These are phyloP conservation scores for Alligator sinensis DNA, from an alignment of 2,113 vertebrate genomes.

Conservation along the genomic window DNA sequence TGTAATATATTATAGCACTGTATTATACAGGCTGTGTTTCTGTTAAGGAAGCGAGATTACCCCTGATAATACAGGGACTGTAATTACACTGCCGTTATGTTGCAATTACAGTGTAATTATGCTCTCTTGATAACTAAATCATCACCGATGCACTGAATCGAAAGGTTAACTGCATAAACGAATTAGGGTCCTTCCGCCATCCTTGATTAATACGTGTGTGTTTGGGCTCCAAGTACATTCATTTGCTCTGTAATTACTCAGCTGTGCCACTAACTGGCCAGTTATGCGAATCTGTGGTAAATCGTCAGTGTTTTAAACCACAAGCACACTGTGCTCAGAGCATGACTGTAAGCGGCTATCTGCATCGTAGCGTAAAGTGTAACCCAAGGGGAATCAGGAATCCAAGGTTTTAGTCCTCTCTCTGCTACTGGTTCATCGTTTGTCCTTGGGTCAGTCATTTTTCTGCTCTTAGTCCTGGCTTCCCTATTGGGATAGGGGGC, in stretches of 20 bases:
- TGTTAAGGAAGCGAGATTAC: background rate
- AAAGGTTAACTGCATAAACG: conserved; percentile 39
- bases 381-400: background rate
- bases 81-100: background rate
- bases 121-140: conserved; percentile 62
- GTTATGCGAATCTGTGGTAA: background rate
- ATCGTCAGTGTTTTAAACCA: background rate
- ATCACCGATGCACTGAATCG: conserved; percentile 53
- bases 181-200: conserved; percentile 54
- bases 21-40: background rate
- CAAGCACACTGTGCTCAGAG: background rate
- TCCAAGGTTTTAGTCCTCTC: fast-evolving
- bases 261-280: conserved; percentile 38
- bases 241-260: conserved; percentile 39
- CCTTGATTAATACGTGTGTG: background rate
- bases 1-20: background rate
- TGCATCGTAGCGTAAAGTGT: background rate
- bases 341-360: background rate
- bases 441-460: background rate
- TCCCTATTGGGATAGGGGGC: background rate
- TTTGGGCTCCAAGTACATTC: background rate
- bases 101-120: conserved; percentile 9
- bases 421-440: background rate
- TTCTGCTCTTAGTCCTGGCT: background rate
- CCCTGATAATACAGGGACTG: background rate